A percentile compares a stretch with the other conserved stretches of the same genome.
phyloP scores from a whole-genome alignment of 2,113 vertebrate species.

The Bambusicola thoracicus region DNA sequence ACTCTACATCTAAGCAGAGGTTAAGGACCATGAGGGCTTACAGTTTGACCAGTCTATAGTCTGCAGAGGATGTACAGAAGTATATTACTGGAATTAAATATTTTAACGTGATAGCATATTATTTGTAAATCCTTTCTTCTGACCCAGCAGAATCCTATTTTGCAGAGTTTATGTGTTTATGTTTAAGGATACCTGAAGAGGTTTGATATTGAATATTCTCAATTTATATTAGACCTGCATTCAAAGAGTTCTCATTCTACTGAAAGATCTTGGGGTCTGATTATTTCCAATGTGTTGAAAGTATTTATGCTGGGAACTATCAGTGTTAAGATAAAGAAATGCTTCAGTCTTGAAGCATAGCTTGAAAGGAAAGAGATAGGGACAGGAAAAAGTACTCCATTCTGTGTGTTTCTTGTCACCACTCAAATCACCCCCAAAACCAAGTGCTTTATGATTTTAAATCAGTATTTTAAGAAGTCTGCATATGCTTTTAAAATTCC shows the following conservation, averaged over 20 bases:
- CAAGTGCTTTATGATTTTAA: not conserved
- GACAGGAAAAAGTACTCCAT: not conserved
- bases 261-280: not conserved
- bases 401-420: not conserved
- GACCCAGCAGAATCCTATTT: not conserved
- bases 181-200: not conserved
- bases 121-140: not conserved
- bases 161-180: too few relatives aligned
- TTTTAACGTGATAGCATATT: not conserved
- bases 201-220: not conserved
- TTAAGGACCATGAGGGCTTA: not conserved
- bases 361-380: not conserved
- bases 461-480: not conserved
- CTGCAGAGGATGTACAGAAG: not conserved
- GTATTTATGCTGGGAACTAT: not conserved
- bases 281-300: not conserved
- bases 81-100: not conserved
- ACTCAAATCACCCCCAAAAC: not conserved
- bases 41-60: fast-evolving
- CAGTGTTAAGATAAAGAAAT: not conserved
- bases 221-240: not conserved
- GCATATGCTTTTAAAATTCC: conserved; percentile 11
- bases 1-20: not conserved
- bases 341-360: not conserved
- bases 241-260: not conserved